Percentiles rank a stretch among this genome's conserved stretches.
phyloP scores from a whole-genome alignment of 2,113 vertebrate species.

The Dipodomys spectabilis region DNA sequence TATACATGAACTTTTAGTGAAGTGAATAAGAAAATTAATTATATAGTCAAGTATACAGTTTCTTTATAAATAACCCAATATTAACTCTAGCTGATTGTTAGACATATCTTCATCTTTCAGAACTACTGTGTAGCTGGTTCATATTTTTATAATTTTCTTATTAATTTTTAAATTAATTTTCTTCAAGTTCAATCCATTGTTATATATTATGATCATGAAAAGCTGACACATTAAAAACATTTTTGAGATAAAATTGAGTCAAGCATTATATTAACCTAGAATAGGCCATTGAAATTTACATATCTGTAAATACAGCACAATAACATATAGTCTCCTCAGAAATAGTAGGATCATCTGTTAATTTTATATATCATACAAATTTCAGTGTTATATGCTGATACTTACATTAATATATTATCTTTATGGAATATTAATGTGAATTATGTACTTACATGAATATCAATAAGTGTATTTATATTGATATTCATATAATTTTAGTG shows the following conservation, averaged over 20 bases:
- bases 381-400: background rate
- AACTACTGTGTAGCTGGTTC: too few species aligned
- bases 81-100: background rate
- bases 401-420: background rate
- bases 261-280: background rate
- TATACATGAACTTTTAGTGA: slow-evolving; percentile 16
- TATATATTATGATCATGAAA: background rate
- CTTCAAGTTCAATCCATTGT: background rate
- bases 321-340: background rate
- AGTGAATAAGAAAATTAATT: background rate
- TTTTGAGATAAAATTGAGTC: background rate
- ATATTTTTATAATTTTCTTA: background rate
- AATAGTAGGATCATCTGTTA: background rate
- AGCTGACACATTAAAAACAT: background rate
- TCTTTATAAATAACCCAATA: background rate
- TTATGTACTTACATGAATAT: too few species aligned
- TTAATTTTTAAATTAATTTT: background rate
- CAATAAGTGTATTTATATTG: background rate
- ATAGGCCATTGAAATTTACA: background rate
- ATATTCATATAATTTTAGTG: background rate
- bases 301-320: background rate
- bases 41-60: background rate
- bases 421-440: background rate
- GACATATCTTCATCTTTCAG: too few species aligned
- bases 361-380: background rate